Evolutionary conservation across 1,140 invertebrate genomes (phyloP).

Genomic region (Brachionus manjavacas): DNA sequence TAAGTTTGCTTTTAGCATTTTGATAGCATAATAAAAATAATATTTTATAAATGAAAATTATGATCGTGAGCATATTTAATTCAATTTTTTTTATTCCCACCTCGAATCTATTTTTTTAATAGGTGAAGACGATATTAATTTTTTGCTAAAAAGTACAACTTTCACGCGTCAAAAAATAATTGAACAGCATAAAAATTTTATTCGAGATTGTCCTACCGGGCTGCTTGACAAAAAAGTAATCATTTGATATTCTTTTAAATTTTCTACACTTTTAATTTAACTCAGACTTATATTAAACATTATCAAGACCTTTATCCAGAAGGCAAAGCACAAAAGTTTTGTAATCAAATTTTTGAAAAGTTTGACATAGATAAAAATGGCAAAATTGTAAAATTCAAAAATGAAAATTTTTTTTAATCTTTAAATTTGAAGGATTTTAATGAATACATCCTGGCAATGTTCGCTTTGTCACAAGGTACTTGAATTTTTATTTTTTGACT

Average conservation of each 20-base stretch:
- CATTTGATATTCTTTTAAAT: not conserved
- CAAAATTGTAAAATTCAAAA: slow-evolving; percentile 3
- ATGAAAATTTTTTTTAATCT: not conserved
- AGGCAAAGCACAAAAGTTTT: not conserved
- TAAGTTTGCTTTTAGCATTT: no score
- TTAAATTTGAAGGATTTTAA: slow-evolving; percentile 17
- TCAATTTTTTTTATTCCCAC: not conserved
- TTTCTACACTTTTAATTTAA: not conserved
- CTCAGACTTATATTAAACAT: not conserved
- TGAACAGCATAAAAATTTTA: not conserved
- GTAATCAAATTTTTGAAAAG: slow-evolving; percentile 13
- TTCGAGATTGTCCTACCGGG: slow-evolving; percentile 4
- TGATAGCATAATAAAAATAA: no score
- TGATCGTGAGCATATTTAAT: not conserved
- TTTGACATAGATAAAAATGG: slow-evolving; percentile 39
- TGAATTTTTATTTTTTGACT: not conserved
- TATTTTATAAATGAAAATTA: not conserved
- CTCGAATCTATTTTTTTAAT: not conserved
- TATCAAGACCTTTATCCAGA: slow-evolving; percentile 36
- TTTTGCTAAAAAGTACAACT: not conserved
- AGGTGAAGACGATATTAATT: not conserved
- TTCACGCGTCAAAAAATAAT: not conserved
- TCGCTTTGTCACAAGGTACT: not conserved
- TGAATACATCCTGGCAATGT: slow-evolving; percentile 27
- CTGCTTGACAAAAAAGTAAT: slow-evolving; percentile 7